Evolutionary conservation across 2,888 invertebrate genomes (phyloP).

Genomic region (Erebia epiphron): DNA sequence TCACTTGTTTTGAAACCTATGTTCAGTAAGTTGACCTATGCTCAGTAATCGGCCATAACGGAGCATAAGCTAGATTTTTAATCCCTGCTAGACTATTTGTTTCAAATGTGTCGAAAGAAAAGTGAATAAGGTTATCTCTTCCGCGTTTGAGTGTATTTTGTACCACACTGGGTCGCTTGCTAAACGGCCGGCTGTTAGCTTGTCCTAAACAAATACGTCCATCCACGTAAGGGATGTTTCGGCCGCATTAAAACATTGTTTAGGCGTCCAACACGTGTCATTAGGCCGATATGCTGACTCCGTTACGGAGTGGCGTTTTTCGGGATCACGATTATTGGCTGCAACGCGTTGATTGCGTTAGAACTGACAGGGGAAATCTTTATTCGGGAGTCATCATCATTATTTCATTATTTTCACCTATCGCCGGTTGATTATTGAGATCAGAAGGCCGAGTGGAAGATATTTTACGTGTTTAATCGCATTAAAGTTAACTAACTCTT

Average conservation of each 20-base stretch:
- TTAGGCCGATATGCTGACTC: conserved; percentile 69
- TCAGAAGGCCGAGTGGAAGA: no score
- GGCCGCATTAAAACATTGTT: conserved; percentile 77
- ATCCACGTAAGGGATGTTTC: conserved; percentile 72
- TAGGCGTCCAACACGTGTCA: conserved; percentile 71
- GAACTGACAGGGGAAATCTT: conserved; percentile 23
- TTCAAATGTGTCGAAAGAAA: no score
- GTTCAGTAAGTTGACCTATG: no score
- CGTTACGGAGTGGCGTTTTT: conserved; percentile 59
- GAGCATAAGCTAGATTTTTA: no score
- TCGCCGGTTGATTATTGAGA: no score
- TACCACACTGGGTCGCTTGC: conserved; percentile 55
- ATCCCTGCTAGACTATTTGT: no score
- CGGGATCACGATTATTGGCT: conserved; percentile 39
- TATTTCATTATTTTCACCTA: background rate
- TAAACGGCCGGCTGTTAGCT: conserved; percentile 78
- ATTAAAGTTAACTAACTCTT: no score
- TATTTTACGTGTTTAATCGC: no score
- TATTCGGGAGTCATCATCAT: background rate
- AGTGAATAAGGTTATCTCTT: background rate
- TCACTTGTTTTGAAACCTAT: no score
- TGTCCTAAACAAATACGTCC: conserved; percentile 79
- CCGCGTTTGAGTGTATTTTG: conserved; percentile 34
- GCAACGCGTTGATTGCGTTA: conserved; percentile 25
- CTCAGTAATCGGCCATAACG: no score